Percentiles rank a stretch among this genome's conserved stretches.
Conservation (phyloP, 2,797 vertebrate genomes). For the Cirrhinus molitorella region DNA sequence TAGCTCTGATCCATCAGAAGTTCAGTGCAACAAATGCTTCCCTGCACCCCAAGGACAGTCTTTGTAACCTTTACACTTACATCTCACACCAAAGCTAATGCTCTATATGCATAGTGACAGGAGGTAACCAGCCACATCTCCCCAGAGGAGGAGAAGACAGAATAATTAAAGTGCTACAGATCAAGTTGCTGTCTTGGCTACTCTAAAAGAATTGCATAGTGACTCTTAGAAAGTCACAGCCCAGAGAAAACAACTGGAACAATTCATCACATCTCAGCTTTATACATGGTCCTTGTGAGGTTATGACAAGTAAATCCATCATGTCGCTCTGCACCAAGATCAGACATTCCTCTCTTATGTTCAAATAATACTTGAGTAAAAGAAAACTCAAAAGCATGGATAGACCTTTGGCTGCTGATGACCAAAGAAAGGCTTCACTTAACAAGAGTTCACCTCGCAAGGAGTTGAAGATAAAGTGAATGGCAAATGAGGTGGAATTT, state of each 20-base stretch:
- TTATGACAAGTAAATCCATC: conserved; percentile 8
- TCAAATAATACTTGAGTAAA: background rate
- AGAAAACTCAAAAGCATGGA: conserved; percentile 28
- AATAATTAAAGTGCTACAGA: conserved; percentile 63
- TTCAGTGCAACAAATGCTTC: conserved; percentile 49
- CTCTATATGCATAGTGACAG: conserved; percentile 62
- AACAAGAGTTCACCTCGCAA: background rate
- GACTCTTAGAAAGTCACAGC: conserved; percentile 18
- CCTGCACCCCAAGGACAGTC: conserved; percentile 55
- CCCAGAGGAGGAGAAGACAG: conserved; percentile 60
- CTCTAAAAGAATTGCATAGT: background rate
- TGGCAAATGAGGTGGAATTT: conserved; percentile 2
- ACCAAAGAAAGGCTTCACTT: background rate
- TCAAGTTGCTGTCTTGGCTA: conserved; percentile 47
- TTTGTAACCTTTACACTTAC: conserved; percentile 60
- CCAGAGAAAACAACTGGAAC: background rate
- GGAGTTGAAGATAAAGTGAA: background rate
- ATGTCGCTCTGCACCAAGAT: background rate
- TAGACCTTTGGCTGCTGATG: background rate
- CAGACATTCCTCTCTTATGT: conserved; percentile 6
- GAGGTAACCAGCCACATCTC: conserved; percentile 62
- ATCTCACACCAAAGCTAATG: conserved; percentile 59
- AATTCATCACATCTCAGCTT: background rate
- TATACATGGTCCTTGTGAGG: background rate
- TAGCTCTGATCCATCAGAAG: conserved; percentile 57